Evolutionary conservation across 2,888 invertebrate species (phyloP).

Genomic region (Drosophila mimetica): DNA sequence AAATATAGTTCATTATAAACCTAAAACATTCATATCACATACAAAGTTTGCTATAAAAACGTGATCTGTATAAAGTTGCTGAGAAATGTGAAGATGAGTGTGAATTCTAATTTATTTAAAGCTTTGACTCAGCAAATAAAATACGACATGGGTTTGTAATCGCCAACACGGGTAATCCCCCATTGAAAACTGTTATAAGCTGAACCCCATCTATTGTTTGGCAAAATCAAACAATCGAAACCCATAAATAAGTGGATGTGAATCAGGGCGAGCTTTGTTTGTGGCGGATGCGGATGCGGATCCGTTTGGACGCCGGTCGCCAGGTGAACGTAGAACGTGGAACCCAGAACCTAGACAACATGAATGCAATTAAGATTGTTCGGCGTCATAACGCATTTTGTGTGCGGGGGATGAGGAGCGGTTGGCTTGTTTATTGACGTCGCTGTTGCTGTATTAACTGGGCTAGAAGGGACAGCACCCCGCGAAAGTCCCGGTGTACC

Average conservation of each 20-base stretch:
- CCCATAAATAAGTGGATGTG: conserved; percentile 32
- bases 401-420: not conserved
- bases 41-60: not conserved
- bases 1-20: not conserved
- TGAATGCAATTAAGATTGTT: conserved; percentile 75
- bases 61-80: not conserved
- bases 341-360: conserved; percentile 32
- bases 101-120: not conserved
- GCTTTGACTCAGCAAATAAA: not conserved
- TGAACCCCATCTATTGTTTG: conserved; percentile 13
- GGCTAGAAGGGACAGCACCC: conserved; percentile 19
- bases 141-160: not conserved
- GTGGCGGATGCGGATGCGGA: conserved; percentile 31
- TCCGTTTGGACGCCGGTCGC: conserved; percentile 13
- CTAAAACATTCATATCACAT: too few species aligned
- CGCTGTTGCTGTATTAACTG: conserved; percentile 69
- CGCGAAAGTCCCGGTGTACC: conserved; percentile 4
- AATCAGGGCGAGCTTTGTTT: conserved; percentile 11
- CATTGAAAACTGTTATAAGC: not conserved
- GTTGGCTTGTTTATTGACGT: conserved; percentile 51
- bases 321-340: conserved; percentile 30
- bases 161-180: conserved; percentile 10
- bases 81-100: not conserved
- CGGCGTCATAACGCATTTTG: conserved; percentile 68
- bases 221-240: conserved; percentile 12